These are phyloP conservation scores for Peromyscus polionotus DNA, from an alignment of 2,113 vertebrate species.

Conservation along the genomic window DNA sequence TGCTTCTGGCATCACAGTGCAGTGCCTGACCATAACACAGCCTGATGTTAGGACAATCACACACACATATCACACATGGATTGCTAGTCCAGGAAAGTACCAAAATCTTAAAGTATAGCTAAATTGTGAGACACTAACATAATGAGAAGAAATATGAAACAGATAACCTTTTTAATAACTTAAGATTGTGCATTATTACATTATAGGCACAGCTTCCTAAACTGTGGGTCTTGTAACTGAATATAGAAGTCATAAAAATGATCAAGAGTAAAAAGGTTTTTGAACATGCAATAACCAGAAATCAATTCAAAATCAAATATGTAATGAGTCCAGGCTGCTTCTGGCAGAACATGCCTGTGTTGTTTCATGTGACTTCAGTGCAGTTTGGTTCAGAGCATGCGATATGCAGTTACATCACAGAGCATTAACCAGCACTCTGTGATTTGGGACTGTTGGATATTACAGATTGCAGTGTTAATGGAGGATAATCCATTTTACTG, in stretches of 20 bases:
- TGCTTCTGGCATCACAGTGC: no score
- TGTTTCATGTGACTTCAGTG: background rate
- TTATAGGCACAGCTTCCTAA: background rate
- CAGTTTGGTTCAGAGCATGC: background rate
- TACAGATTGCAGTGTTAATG: background rate
- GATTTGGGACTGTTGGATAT: background rate
- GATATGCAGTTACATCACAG: background rate
- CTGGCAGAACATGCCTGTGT: background rate
- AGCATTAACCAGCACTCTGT: background rate
- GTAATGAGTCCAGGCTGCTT: background rate
- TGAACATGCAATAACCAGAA: background rate
- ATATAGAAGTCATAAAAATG: background rate
- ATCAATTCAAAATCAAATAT: background rate
- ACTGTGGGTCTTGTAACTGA: background rate
- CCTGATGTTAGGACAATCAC: background rate
- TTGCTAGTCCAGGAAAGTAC: background rate
- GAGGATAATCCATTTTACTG: background rate
- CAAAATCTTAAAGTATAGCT: background rate
- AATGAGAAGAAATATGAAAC: background rate
- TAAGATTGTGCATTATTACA: background rate
- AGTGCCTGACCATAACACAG: background rate
- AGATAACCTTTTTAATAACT: background rate
- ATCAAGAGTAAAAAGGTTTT: background rate
- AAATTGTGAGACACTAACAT: background rate
- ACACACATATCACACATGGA: background rate